phyloP scores from a whole-genome alignment of 2,113 vertebrate species.

The Melanotaenia duboulayi region DNA sequence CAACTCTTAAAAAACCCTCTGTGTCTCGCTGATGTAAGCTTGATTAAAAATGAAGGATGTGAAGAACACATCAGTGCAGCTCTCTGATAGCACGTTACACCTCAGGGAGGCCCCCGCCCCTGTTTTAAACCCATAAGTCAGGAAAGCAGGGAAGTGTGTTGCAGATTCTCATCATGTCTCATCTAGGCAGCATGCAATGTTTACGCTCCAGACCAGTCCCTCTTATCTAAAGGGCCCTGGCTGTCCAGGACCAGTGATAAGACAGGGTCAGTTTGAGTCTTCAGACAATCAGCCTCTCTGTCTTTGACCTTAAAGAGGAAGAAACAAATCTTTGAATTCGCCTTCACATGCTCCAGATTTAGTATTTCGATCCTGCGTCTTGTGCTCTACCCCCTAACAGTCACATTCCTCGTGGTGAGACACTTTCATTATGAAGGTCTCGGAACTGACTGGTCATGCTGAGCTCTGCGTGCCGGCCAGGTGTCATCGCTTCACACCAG shows the following conservation, averaged over 20 bases:
- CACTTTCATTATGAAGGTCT: conserved; percentile 28
- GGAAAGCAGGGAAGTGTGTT: not conserved
- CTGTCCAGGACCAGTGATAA: not conserved
- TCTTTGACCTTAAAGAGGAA: not conserved
- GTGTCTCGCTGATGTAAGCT: no score
- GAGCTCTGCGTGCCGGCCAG: conserved; percentile 57
- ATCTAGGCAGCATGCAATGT: not conserved
- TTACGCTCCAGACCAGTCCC: not conserved
- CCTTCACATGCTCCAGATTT: not conserved
- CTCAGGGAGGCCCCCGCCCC: no score
- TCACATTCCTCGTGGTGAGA: conserved; percentile 18
- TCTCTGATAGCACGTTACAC: not conserved
- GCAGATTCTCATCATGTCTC: not conserved
- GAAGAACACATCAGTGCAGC: not conserved
- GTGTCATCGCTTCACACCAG: conserved; percentile 63
- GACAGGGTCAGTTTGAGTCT: not conserved
- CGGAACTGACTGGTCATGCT: conserved; percentile 49
- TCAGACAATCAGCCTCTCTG: not conserved
- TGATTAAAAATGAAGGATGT: no score
- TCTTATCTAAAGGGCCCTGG: not conserved
- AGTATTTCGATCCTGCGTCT: not conserved
- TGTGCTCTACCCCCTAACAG: not conserved
- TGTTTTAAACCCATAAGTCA: not conserved
- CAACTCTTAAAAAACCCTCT: no score
- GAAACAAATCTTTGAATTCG: not conserved